phyloP scores from a whole-genome alignment of 1,140 invertebrate species.

The Cheumatopsyche charites region DNA sequence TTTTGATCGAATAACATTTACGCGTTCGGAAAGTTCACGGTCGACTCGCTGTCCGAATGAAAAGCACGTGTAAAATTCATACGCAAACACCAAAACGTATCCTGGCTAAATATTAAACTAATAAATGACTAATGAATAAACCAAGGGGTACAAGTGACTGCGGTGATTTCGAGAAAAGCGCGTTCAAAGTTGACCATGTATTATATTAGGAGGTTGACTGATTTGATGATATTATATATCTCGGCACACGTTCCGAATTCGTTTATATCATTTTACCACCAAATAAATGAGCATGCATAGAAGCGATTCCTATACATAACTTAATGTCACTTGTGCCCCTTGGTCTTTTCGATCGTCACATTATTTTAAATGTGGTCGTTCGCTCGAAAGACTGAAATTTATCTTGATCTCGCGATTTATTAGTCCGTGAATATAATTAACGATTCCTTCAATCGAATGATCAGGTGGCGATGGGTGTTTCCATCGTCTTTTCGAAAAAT shows the following conservation, averaged over 20 bases:
- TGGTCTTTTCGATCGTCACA: too few species aligned
- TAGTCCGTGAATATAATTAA: slow-evolving; percentile 28
- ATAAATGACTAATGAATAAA: too few species aligned
- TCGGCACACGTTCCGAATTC: too few species aligned
- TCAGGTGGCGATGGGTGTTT: not conserved
- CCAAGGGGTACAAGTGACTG: too few species aligned
- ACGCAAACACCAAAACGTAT: not conserved
- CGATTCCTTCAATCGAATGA: not conserved
- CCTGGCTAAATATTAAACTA: not conserved
- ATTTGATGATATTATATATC: too few species aligned
- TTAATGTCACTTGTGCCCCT: too few species aligned
- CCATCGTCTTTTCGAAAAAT: not conserved
- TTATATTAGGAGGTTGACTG: too few species aligned
- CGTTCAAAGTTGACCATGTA: too few species aligned
- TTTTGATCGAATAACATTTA: slow-evolving; percentile 11
- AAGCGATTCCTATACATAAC: too few species aligned
- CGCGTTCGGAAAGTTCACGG: slow-evolving; percentile 17
- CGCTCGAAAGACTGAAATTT: not conserved
- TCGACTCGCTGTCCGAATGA: not conserved
- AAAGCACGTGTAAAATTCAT: not conserved
- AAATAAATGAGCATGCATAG: too few species aligned
- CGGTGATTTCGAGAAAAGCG: too few species aligned
- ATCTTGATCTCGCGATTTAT: slow-evolving; percentile 15
- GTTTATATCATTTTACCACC: too few species aligned
- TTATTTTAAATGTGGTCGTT: not conserved